Base-by-base conservation (phyloP, 2,113 vertebrate species). In the Caranx ignobilis region DNA sequence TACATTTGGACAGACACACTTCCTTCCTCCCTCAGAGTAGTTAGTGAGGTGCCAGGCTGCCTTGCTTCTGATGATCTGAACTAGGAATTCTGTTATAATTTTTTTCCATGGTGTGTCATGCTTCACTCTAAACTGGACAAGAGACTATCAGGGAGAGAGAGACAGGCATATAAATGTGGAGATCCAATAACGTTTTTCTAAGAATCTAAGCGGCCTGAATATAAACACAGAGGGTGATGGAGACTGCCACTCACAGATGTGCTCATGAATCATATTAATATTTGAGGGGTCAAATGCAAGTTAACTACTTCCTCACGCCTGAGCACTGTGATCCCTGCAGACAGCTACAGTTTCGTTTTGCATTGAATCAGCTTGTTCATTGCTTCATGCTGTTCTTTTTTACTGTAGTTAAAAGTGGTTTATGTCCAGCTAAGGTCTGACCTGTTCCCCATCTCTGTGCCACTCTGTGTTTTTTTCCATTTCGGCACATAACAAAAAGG, bases 181-280 rank as follows among this genome's bases (percentile, higher is more conserved):
- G 43, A 78, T 63, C 56, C n/a, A 59, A 31, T 90, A 60, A 76
- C 52, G 52, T 68, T 77, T 60, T 64, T 59, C 52, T 35, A 70
- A 43, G 55, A 86, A 77, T 67, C n/a, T 47, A 59, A 57, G 59
- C 39, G 2, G 43, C 52, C 45, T 68, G 41, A 68, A 63, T 62
- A 52, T 11, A 60, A 75, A 72, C 56, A 21, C 41, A 45, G 7
- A 54, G 13, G 6, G 16, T 32, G 63, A 75, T 83, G 48, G 12
- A 76, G 83, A 47, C 57, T 71, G 83, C 87, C 81, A 64, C 57
- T 87, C 78, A 80, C 50, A 76, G 41, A 82, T 56, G 66, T 59
- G 54, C 34, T 6, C 32, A 66, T 56, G 35, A 75, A 83, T 63
- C 60, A 47, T 75, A 78, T 41, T 77, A 45, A 75, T 73, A 76